These are phyloP conservation scores for Peribatodes rhomboidaria DNA, from an alignment of 2,888 invertebrate genomes.

Conservation along the genomic window DNA sequence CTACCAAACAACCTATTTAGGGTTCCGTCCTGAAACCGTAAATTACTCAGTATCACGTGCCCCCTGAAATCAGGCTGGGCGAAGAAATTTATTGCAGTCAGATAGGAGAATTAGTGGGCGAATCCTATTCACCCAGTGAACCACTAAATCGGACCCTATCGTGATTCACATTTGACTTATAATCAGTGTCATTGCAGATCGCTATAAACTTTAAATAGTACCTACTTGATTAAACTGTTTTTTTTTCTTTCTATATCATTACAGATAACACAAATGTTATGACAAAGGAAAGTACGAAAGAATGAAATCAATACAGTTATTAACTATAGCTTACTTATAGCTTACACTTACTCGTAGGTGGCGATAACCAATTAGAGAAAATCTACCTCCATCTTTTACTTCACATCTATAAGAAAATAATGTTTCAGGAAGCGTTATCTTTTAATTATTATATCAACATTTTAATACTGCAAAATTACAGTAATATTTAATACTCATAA, in stretches of 20 bases:
- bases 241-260: too few relatives aligned
- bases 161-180: conserved; percentile 37
- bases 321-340: too few relatives aligned
- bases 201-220: background rate
- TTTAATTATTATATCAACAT: too few relatives aligned
- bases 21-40: conserved; percentile 52
- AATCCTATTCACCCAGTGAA: conserved; percentile 42
- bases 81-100: conserved; percentile 60
- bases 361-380: too few relatives aligned
- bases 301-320: too few relatives aligned
- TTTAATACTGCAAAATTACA: conserved; percentile 28
- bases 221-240: too few relatives aligned
- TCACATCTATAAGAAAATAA: too few relatives aligned
- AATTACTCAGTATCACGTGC: conserved; percentile 60
- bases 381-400: too few relatives aligned
- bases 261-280: too few relatives aligned
- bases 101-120: conserved; percentile 56
- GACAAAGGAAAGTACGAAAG: too few relatives aligned
- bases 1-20: conserved; percentile 55
- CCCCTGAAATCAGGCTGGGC: conserved; percentile 55
- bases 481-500: conserved; percentile 63
- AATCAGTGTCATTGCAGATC: conserved; percentile 39
- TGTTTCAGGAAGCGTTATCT: too few relatives aligned
- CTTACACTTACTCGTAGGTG: too few relatives aligned
- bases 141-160: conserved; percentile 45